Percentiles rank a stretch among this genome's conserved stretches.
Conservation (phyloP, 2,888 invertebrate species). For the Callinectes sapidus region DNA sequence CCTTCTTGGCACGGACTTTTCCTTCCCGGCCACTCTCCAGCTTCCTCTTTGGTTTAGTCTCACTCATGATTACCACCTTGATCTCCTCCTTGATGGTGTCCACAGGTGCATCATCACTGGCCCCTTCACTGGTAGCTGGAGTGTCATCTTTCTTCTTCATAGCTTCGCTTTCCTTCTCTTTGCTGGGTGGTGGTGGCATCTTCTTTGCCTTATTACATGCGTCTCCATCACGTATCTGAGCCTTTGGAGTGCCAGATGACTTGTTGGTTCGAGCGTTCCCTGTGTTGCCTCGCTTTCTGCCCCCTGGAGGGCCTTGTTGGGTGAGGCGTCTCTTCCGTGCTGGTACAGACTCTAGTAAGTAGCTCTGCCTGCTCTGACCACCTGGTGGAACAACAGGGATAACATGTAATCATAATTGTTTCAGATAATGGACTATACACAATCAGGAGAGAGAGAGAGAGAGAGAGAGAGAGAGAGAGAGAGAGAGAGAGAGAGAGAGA, state of each 20-base stretch:
- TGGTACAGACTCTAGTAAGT: conserved; percentile 75
- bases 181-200: background rate
- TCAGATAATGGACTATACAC: background rate
- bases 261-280: conserved; percentile 34
- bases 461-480: background rate
- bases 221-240: conserved; percentile 26
- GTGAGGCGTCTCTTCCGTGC: conserved; percentile 74
- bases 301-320: conserved; percentile 73
- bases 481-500: no score
- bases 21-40: conserved; percentile 44
- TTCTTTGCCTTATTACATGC: conserved; percentile 35
- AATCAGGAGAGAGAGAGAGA: conserved; percentile 9
- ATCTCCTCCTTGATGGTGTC: background rate
- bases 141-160: conserved; percentile 15
- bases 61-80: background rate
- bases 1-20: conserved; percentile 46
- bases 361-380: conserved; percentile 73
- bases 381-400: conserved; percentile 45
- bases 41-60: conserved; percentile 56
- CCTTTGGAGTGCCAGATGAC: conserved; percentile 20
- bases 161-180: conserved; percentile 47
- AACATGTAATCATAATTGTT: background rate
- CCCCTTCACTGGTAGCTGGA: background rate
- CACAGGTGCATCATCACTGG: background rate
- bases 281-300: conserved; percentile 44